phyloP scores from a whole-genome alignment of 2,888 invertebrate genomes.

The Lithosia quadra region DNA sequence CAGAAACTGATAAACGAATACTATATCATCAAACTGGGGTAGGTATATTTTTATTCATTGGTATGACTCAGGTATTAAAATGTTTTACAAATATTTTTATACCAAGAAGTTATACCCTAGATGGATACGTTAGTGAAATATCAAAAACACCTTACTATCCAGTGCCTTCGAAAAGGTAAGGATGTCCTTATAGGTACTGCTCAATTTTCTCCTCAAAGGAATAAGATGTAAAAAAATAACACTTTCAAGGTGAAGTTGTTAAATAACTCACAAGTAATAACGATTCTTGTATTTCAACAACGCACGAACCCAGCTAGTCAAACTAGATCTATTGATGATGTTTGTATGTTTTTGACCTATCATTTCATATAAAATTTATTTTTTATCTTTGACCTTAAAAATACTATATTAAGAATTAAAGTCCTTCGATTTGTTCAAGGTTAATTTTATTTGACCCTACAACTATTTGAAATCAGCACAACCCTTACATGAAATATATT shows the following conservation, averaged over 20 bases:
- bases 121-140: neutral
- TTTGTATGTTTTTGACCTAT: conserved; percentile 32
- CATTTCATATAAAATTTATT: conserved; percentile 23
- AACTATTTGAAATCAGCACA: too few species aligned
- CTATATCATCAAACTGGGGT: neutral
- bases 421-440: conserved; percentile 27
- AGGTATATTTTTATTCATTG: neutral
- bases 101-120: too few species aligned
- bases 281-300: neutral
- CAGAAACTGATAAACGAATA: conserved; percentile 4
- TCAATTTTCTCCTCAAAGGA: neutral
- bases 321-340: conserved; percentile 32
- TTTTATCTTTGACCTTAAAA: conserved; percentile 35
- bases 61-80: neutral
- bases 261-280: neutral
- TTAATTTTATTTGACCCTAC: conserved; percentile 16
- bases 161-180: neutral
- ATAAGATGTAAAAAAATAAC: neutral
- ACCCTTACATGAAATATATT: too few species aligned
- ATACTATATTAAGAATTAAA: conserved; percentile 13
- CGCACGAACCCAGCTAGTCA: conserved; percentile 17
- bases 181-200: neutral
- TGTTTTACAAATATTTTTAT: neutral
- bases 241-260: neutral
- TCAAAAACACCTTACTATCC: neutral